Percentiles rank a stretch among this genome's conserved stretches.
Conservation (phyloP, 2,888 invertebrate genomes). For the Atethmia centrago region DNA sequence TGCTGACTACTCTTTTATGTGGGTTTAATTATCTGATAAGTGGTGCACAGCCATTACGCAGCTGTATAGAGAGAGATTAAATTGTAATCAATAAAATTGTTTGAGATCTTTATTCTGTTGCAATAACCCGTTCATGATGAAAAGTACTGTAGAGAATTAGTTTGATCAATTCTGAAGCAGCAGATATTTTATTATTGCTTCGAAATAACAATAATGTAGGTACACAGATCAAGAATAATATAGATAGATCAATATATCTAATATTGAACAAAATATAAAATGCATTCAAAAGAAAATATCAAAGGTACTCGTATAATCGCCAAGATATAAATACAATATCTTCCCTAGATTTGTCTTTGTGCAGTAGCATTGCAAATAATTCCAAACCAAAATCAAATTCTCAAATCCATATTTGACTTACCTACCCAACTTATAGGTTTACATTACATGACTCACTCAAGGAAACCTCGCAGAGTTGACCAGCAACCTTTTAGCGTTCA, state of each 20-base stretch:
- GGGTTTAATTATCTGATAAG: slow-evolving; percentile 66
- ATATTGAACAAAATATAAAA: not conserved
- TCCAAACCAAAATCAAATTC: slow-evolving; percentile 10
- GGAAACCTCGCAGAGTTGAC: slow-evolving; percentile 53
- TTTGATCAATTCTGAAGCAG: not conserved
- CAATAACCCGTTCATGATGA: slow-evolving; percentile 21
- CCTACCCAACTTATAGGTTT: slow-evolving; percentile 21
- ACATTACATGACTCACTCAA: slow-evolving; percentile 50
- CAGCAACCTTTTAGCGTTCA: slow-evolving; percentile 56
- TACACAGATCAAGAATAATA: not conserved
- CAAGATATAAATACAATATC: not conserved
- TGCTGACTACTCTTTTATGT: slow-evolving; percentile 66
- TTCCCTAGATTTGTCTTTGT: not conserved
- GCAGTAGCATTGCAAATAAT: not conserved
- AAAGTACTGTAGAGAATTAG: not conserved
- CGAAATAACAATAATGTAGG: not conserved
- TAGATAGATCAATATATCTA: not conserved
- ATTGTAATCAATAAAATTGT: slow-evolving; percentile 52
- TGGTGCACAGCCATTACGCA: slow-evolving; percentile 43
- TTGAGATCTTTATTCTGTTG: slow-evolving; percentile 18
- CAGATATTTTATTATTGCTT: not conserved
- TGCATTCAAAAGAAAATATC: not conserved
- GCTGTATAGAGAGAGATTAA: slow-evolving; percentile 40
- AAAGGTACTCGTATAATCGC: not conserved
- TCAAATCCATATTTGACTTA: slow-evolving; percentile 1